A percentile compares a stretch with the other conserved stretches of the same genome.
Evolutionary conservation across 2,888 invertebrate genomes (phyloP).

Genomic region (Tholera decimalis): DNA sequence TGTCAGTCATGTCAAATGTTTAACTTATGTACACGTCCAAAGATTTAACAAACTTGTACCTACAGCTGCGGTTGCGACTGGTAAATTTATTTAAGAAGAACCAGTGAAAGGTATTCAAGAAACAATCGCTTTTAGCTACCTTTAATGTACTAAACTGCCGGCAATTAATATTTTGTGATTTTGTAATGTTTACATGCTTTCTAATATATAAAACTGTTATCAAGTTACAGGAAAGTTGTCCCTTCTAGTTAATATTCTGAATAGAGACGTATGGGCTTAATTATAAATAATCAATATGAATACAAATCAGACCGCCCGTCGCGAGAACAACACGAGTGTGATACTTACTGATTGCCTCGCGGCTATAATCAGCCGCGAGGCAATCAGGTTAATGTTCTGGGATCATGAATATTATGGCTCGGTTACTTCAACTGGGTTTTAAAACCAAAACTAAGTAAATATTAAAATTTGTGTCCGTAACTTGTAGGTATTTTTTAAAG

Average conservation of each 20-base stretch:
- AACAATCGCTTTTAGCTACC: constrained; percentile 38
- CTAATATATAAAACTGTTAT: constrained; percentile 51
- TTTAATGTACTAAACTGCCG: constrained; percentile 46
- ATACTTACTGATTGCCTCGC: constrained; percentile 39
- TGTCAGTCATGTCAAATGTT: constrained; percentile 52
- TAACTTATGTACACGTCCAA: constrained; percentile 28
- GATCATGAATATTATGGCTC: constrained; percentile 19
- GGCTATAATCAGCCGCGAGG: too few species aligned
- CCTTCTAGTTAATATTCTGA: constrained; percentile 56
- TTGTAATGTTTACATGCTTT: constrained; percentile 60
- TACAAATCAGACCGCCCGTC: constrained; percentile 58
- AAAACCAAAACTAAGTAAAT: neutral
- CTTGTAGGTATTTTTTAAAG: neutral
- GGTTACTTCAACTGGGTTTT: constrained; percentile 4
- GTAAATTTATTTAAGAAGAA: constrained; percentile 20
- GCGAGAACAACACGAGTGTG: constrained; percentile 37
- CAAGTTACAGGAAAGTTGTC: constrained; percentile 51
- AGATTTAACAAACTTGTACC: constrained; percentile 32
- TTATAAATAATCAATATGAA: constrained; percentile 58
- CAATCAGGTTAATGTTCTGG: constrained; percentile 27
- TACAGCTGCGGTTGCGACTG: constrained; percentile 17
- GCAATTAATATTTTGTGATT: constrained; percentile 58
- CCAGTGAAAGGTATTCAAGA: constrained; percentile 53
- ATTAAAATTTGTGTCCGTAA: neutral
- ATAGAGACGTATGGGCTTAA: constrained; percentile 43